phyloP scores from a whole-genome alignment of 2,797 vertebrate species.

The Manis crassicaudata region DNA sequence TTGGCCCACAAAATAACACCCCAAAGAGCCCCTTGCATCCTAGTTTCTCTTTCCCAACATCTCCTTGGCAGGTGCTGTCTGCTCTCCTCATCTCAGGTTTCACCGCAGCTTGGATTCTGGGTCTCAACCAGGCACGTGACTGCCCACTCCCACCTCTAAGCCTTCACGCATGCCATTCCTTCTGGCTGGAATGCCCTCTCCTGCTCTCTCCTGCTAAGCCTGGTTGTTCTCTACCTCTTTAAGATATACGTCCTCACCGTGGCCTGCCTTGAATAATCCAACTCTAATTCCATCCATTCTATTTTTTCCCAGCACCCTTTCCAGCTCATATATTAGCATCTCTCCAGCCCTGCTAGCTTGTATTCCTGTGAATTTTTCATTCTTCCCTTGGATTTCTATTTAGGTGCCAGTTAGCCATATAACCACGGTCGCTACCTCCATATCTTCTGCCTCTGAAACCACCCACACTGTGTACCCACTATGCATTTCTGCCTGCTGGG shows the following conservation, averaged over 20 bases:
- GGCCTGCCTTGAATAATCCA: neutral
- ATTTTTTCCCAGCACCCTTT: neutral
- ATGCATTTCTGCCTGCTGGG: neutral
- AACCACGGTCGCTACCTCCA: neutral
- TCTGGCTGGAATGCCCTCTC: slow-evolving; percentile 38
- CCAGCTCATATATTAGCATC: neutral
- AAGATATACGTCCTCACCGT: neutral
- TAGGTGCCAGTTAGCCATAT: neutral
- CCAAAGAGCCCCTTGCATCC: neutral
- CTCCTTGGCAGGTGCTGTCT: neutral
- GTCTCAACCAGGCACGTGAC: slow-evolving; percentile 36
- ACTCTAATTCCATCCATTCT: neutral
- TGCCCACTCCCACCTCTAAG: slow-evolving; percentile 38
- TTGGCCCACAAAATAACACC: neutral
- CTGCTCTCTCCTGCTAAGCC: slow-evolving; percentile 9
- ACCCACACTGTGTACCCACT: neutral
- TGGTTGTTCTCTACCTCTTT: neutral
- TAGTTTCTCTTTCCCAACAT: neutral
- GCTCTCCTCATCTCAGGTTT: slow-evolving; percentile 46
- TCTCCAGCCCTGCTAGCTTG: neutral
- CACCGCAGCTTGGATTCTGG: slow-evolving; percentile 22
- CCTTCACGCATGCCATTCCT: slow-evolving; percentile 39
- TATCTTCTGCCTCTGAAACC: slow-evolving; percentile 27
- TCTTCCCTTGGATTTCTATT: slow-evolving; percentile 33
- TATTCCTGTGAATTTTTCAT: neutral